These are phyloP conservation scores for Sebastes minor DNA, from an alignment of 2,797 vertebrate species.

Conservation along the genomic window DNA sequence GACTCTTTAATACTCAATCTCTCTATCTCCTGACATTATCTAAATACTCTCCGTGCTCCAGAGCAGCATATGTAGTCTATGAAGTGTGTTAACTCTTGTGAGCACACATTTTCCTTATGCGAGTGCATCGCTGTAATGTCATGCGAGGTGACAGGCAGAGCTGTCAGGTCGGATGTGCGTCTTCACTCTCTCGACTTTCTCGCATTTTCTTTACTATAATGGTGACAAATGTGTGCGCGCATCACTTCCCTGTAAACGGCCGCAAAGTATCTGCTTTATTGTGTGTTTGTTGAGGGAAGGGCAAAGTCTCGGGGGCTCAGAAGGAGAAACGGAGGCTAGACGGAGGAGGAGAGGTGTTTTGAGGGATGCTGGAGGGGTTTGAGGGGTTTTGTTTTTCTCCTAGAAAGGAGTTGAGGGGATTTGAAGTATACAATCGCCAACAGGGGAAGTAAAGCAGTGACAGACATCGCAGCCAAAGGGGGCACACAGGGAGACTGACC, in stretches of 20 bases:
- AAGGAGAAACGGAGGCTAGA: conserved; percentile 9
- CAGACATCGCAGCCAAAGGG: conserved; percentile 21
- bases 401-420: conserved; percentile 27
- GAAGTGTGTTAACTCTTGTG: neutral
- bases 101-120: conserved; percentile 5
- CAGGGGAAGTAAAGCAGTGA: conserved; percentile 13
- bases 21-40: neutral
- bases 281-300: conserved; percentile 12
- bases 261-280: conserved; percentile 11
- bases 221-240: neutral
- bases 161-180: conserved; percentile 61
- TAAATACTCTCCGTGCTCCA: neutral
- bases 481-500: neutral
- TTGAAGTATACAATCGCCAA: conserved; percentile 43
- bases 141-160: conserved; percentile 61
- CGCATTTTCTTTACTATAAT: conserved; percentile 24
- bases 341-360: conserved; percentile 13
- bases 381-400: conserved; percentile 49
- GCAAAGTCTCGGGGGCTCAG: conserved; percentile 13
- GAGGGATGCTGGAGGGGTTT: conserved; percentile 43
- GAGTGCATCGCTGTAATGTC: conserved; percentile 47
- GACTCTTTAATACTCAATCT: neutral
- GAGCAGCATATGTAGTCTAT: neutral
- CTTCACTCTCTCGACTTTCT: conserved; percentile 11
- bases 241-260: conserved; percentile 6